These are phyloP conservation scores for Apamea crenata DNA, from an alignment of 2,888 invertebrate genomes.

Conservation along the genomic window DNA sequence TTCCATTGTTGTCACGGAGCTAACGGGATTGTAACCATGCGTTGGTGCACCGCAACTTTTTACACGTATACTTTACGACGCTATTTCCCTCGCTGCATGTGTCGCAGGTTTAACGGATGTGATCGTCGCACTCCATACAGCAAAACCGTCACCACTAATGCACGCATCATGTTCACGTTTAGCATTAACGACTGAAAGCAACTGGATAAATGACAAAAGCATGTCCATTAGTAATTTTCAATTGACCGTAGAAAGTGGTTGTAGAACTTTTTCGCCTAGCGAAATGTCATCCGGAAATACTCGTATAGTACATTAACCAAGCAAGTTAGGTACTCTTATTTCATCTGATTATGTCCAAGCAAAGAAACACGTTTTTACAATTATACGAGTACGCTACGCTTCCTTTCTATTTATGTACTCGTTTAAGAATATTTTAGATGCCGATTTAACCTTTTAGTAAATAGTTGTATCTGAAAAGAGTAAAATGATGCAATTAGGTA, in stretches of 20 bases:
- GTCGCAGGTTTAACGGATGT: constrained; percentile 67
- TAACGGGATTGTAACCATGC: constrained; percentile 67
- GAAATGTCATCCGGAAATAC: constrained; percentile 65
- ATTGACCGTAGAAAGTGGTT: constrained; percentile 67
- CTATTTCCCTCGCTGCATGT: constrained; percentile 62
- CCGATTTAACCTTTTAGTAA: neutral
- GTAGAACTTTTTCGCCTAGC: constrained; percentile 63
- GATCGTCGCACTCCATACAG: constrained; percentile 59
- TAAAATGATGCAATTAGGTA: constrained; percentile 5
- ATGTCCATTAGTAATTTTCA: constrained; percentile 68
- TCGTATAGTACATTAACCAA: constrained; percentile 39
- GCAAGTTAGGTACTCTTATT: constrained; percentile 42
- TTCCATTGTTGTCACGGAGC: constrained; percentile 66
- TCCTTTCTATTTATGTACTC: constrained; percentile 34
- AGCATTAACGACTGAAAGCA: constrained; percentile 67
- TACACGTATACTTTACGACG: constrained; percentile 65
- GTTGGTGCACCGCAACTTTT: constrained; percentile 65
- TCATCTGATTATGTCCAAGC: constrained; percentile 30
- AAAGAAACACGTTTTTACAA: constrained; percentile 40
- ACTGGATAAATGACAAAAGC: constrained; percentile 72
- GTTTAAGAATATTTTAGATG: constrained; percentile 3
- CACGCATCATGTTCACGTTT: constrained; percentile 70
- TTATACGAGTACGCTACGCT: constrained; percentile 19
- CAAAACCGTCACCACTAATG: constrained; percentile 73
- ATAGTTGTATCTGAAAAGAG: neutral